These are phyloP conservation scores for Ornithorhynchus anatinus DNA, from an alignment of 2,113 vertebrate species.

Conservation along the genomic window DNA sequence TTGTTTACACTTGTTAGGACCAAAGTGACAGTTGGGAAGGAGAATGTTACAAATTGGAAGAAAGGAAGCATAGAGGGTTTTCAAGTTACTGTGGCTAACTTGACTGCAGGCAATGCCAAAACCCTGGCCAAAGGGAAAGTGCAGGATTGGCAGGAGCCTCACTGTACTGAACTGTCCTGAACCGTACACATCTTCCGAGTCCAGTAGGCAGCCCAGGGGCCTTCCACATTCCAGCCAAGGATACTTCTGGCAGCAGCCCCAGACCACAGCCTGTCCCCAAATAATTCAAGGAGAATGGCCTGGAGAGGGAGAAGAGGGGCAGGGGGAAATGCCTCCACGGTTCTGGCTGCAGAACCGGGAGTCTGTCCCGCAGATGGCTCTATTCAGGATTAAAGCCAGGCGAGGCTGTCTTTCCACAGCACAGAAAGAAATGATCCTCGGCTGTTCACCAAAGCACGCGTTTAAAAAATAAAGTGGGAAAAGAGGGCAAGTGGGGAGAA, in stretches of 20 bases:
- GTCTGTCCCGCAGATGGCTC: conserved; percentile 1
- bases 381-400: conserved; percentile 34
- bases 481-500: not conserved
- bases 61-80: not conserved
- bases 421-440: conserved; percentile 23
- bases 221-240: not conserved
- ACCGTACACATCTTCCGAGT: conserved; percentile 28
- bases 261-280: conserved; percentile 3
- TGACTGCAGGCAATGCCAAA: not conserved
- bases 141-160: conserved; percentile 4
- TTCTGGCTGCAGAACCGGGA: not conserved
- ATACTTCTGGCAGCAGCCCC: conserved; percentile 40
- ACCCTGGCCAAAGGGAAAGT: conserved; percentile 34
- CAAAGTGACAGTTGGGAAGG: not conserved
- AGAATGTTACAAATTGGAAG: not conserved
- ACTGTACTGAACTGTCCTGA: no score
- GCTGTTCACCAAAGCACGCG: conserved; percentile 14
- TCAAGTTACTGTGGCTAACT: not conserved
- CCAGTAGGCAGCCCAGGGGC: conserved; percentile 19
- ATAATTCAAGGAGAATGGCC: conserved; percentile 42
- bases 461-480: conserved; percentile 32
- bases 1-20: not conserved
- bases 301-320: not conserved
- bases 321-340: not conserved
- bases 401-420: conserved; percentile 20